phyloP scores from a whole-genome alignment of 92 coral and sea anemone species.

The Porites rus region DNA sequence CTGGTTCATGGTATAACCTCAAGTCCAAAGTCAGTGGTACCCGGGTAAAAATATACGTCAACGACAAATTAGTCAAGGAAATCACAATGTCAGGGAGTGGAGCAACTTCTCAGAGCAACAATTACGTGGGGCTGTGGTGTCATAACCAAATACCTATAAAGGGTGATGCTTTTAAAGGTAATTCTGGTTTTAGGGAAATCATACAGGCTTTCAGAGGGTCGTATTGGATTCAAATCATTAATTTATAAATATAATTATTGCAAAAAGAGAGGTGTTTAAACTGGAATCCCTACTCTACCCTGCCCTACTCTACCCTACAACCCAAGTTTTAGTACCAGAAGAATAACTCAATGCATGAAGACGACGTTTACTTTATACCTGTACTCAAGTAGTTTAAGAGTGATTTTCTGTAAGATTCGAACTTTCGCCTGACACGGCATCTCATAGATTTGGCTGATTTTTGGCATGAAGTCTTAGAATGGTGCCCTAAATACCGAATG shows the following conservation, averaged over 20 bases:
- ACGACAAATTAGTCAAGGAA: slow-evolving; percentile 46
- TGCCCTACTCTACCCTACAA: background rate
- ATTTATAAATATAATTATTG: too few species aligned
- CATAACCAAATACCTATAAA: slow-evolving; percentile 30
- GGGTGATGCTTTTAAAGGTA: slow-evolving; percentile 52
- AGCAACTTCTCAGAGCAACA: slow-evolving; percentile 50
- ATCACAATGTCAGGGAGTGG: slow-evolving; percentile 66
- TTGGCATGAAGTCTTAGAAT: slow-evolving; percentile 42
- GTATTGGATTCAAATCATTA: too few species aligned
- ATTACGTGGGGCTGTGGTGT: slow-evolving; percentile 75
- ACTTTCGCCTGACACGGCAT: slow-evolving; percentile 34
- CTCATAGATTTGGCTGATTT: slow-evolving; percentile 41
- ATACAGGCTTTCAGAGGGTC: too few species aligned
- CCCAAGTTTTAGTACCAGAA: too few species aligned
- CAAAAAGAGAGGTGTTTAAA: background rate
- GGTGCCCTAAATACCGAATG: slow-evolving; percentile 41
- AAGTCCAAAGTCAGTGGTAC: slow-evolving; percentile 60
- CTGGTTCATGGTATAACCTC: slow-evolving; percentile 49
- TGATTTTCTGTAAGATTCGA: slow-evolving; percentile 40
- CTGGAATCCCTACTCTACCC: background rate
- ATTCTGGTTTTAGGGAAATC: too few species aligned
- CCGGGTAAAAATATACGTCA: background rate
- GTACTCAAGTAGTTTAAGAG: background rate
- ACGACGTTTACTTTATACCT: too few species aligned
- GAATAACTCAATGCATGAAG: too few species aligned